Conservation (phyloP, 1,140 invertebrate genomes). For the Drosophila busckii region DNA sequence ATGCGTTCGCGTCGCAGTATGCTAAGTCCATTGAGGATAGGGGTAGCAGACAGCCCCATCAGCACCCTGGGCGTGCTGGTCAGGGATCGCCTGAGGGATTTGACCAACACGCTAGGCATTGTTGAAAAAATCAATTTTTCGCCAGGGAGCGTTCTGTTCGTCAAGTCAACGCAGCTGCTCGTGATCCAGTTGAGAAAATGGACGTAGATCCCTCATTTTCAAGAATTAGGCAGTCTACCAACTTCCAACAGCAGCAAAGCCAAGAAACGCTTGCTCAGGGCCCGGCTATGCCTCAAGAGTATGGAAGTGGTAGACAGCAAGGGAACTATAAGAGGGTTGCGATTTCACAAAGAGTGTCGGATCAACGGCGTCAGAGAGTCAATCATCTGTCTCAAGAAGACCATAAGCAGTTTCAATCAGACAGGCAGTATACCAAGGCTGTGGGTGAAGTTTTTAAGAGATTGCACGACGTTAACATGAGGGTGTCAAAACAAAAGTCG, state of each 20-base stretch:
- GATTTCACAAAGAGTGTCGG: conserved; percentile 1
- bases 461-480: too few species aligned
- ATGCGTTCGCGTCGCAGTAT: conserved; percentile 5
- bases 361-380: not conserved
- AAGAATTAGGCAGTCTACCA: too few species aligned
- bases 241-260: too few species aligned
- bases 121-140: not conserved
- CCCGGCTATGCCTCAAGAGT: not conserved
- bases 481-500: not conserved
- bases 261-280: too few species aligned
- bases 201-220: not conserved
- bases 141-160: not conserved
- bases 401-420: too few species aligned
- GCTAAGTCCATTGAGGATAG: not conserved
- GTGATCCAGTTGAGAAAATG: not conserved
- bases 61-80: too few species aligned
- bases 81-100: too few species aligned
- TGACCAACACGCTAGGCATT: too few species aligned
- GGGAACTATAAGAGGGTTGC: not conserved
- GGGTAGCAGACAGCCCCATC: too few species aligned
- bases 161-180: not conserved
- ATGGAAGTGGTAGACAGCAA: too few species aligned
- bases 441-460: not conserved
- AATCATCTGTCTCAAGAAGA: conserved; percentile 2
- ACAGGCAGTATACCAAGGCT: not conserved